Evolutionary conservation across 2,888 invertebrate species (phyloP).

Genomic region (Pristionchus mayeri): DNA sequence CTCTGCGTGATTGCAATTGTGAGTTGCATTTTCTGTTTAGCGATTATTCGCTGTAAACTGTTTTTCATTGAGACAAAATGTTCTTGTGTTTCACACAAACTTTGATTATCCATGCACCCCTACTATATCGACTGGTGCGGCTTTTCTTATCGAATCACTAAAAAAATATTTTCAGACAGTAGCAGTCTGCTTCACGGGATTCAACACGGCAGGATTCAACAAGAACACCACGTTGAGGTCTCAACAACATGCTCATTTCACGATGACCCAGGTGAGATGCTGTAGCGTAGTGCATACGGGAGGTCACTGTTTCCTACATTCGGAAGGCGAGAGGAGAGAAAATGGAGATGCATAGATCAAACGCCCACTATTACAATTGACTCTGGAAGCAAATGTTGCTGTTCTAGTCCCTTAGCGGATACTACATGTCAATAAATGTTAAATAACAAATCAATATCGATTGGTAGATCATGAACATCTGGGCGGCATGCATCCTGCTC

Average conservation of each 20-base stretch:
- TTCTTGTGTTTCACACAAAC: neutral
- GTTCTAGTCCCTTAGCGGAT: too few relatives aligned
- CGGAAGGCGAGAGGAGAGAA: too few relatives aligned
- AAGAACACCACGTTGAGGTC: conserved; percentile 60
- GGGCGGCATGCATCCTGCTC: conserved; percentile 60
- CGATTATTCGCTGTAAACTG: neutral
- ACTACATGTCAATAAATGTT: too few relatives aligned
- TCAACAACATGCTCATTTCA: conserved; percentile 59
- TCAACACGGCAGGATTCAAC: conserved; percentile 63
- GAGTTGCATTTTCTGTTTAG: neutral
- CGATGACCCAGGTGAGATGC: conserved; percentile 55
- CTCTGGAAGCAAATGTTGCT: too few relatives aligned
- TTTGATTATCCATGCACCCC: neutral
- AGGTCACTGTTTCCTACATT: too few relatives aligned
- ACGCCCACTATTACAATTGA: too few relatives aligned
- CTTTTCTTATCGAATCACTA: neutral
- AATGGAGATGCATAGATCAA: too few relatives aligned
- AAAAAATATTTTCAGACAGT: conserved; percentile 52
- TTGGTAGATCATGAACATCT: conserved; percentile 62
- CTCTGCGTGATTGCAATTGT: conserved; percentile 58
- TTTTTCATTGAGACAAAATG: neutral
- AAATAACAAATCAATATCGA: neutral
- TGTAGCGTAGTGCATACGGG: neutral
- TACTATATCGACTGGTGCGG: too few relatives aligned
- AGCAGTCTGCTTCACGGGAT: conserved; percentile 59